Evolutionary conservation across 1,140 invertebrate species (phyloP).

Genomic region (Anastatus disparis): DNA sequence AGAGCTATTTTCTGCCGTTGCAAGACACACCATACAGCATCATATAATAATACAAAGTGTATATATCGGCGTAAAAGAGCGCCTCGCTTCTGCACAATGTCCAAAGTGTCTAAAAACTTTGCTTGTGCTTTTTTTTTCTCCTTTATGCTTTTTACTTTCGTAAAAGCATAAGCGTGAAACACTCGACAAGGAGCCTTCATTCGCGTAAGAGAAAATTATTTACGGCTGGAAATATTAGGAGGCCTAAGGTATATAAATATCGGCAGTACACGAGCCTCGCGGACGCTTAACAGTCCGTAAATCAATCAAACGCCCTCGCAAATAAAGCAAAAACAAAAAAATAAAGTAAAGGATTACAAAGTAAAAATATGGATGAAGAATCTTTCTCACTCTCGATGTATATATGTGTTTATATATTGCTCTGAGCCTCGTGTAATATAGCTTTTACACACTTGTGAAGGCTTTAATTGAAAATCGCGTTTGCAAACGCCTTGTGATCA

Average conservation of each 20-base stretch:
- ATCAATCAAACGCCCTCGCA: constrained; percentile 64
- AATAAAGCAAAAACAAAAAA: too few species aligned
- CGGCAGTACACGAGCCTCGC: too few species aligned
- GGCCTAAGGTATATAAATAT: constrained; percentile 67
- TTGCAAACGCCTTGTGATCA: too few species aligned
- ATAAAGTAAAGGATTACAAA: too few species aligned
- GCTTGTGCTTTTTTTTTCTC: not conserved
- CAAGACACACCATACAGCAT: too few species aligned
- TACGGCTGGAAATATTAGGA: constrained; percentile 64
- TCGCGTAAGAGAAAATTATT: constrained; percentile 60
- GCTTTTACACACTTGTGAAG: not conserved
- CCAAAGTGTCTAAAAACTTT: constrained; percentile 13
- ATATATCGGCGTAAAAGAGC: too few species aligned
- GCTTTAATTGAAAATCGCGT: too few species aligned
- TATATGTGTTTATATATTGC: not conserved
- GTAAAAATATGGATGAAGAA: too few species aligned
- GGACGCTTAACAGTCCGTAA: constrained; percentile 68
- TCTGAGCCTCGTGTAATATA: not conserved
- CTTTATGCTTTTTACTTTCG: not conserved
- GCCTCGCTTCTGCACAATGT: constrained; percentile 26
- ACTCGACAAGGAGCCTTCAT: constrained; percentile 36
- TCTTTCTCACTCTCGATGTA: not conserved
- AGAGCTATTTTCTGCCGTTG: too few species aligned
- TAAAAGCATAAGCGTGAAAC: not conserved
- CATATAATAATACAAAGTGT: too few species aligned